A percentile compares a stretch with the other conserved stretches of the same genome.
Evolutionary conservation across 2,888 invertebrate genomes (phyloP).

Genomic region (Anthophora plumipes): DNA sequence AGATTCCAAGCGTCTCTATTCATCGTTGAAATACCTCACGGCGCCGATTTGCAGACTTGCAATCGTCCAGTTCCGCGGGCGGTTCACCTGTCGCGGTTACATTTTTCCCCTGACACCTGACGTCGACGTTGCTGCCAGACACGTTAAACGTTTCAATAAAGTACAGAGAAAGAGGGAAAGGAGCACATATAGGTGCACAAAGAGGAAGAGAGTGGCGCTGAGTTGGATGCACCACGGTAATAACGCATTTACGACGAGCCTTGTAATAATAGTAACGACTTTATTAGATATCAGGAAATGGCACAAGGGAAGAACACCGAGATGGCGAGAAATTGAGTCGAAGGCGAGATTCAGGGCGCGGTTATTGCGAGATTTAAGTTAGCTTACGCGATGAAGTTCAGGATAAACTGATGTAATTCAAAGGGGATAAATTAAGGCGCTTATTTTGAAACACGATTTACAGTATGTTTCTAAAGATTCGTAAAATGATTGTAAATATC

Average conservation of each 20-base stretch:
- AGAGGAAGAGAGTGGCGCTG: neutral
- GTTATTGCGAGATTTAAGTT: too few relatives aligned
- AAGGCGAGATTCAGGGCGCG: too few relatives aligned
- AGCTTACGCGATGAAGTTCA: too few relatives aligned
- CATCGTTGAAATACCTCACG: neutral
- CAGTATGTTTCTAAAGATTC: too few relatives aligned
- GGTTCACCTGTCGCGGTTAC: neutral
- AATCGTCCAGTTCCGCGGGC: conserved; percentile 11
- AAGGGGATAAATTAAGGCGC: too few relatives aligned
- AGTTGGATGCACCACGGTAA: conserved; percentile 16
- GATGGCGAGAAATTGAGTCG: too few relatives aligned
- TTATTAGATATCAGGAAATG: too few relatives aligned
- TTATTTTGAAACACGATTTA: too few relatives aligned
- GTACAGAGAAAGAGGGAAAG: too few relatives aligned
- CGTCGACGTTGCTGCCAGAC: conserved; percentile 28
- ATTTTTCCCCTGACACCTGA: conserved; percentile 37
- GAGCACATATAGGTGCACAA: conserved; percentile 39
- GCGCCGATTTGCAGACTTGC: conserved; percentile 10
- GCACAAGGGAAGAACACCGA: too few relatives aligned
- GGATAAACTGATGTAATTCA: too few relatives aligned
- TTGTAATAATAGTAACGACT: neutral
- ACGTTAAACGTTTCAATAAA: conserved; percentile 51
- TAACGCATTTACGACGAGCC: conserved; percentile 27
- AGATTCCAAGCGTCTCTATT: neutral
- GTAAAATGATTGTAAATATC: too few relatives aligned